Evolutionary conservation across 2,113 vertebrate species (phyloP).

Genomic region (Sialia sialis): DNA sequence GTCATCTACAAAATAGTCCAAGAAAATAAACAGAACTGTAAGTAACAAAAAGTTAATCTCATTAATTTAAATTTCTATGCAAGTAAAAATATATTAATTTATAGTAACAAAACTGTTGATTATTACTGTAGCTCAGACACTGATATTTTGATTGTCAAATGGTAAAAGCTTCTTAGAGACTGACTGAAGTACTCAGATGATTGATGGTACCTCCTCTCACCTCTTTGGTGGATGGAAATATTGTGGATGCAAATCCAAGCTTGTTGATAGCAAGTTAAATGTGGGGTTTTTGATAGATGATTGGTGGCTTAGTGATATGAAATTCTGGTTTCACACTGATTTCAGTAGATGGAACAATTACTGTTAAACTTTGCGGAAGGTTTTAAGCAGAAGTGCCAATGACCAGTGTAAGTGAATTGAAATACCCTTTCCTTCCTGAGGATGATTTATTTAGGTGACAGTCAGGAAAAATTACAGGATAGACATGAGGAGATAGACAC

Average conservation of each 20-base stretch:
- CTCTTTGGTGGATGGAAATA: neutral
- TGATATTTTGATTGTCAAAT: neutral
- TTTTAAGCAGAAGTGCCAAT: neutral
- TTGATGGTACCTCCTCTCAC: neutral
- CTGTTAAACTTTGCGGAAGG: neutral
- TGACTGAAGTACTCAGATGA: neutral
- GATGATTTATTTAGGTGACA: neutral
- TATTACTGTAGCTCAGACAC: neutral
- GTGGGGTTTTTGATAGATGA: accelerated
- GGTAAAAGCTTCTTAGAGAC: neutral
- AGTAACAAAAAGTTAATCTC: slow-evolving; percentile 29
- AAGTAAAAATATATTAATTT: neutral
- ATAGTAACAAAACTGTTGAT: neutral
- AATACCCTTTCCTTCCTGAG: neutral
- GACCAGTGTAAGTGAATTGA: neutral
- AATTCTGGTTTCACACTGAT: neutral
- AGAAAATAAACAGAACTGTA: slow-evolving; percentile 54
- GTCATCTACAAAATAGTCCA: slow-evolving; percentile 64
- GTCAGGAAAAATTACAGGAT: neutral
- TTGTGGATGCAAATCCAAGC: neutral
- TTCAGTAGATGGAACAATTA: neutral
- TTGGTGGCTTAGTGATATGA: neutral
- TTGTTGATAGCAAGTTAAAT: neutral
- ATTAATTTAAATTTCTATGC: neutral
- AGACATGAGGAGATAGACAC: neutral